phyloP scores from a whole-genome alignment of 2,888 invertebrate genomes.

The Caenorhabditis sp. region DNA sequence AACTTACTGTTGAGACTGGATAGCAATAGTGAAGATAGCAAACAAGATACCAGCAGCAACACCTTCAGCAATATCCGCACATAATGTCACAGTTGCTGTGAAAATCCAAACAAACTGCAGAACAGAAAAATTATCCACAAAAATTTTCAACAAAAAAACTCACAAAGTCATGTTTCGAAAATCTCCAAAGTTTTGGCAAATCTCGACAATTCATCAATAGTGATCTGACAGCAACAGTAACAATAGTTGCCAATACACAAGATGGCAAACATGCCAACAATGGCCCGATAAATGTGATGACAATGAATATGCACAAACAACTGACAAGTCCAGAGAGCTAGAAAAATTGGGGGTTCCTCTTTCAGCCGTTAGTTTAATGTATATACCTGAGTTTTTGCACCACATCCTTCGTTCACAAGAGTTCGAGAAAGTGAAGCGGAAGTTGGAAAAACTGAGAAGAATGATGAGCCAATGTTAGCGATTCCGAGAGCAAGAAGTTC shows the following conservation, averaged over 20 bases:
- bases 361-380: too few relatives aligned
- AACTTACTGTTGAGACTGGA: constrained; percentile 35
- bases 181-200: constrained; percentile 79
- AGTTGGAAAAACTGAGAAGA: constrained; percentile 70
- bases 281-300: constrained; percentile 86
- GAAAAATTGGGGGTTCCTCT: constrained; percentile 6
- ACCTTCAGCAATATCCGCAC: constrained; percentile 83
- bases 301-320: constrained; percentile 79
- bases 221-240: constrained; percentile 72
- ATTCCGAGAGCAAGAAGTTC: constrained; percentile 68
- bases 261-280: constrained; percentile 85
- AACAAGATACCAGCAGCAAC: constrained; percentile 81
- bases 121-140: not conserved
- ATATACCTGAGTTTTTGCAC: constrained; percentile 47
- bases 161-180: constrained; percentile 82
- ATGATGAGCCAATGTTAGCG: constrained; percentile 78
- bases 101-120: constrained; percentile 79
- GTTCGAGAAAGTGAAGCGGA: constrained; percentile 54
- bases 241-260: constrained; percentile 72
- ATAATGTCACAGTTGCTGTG: constrained; percentile 80
- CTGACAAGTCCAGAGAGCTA: constrained; percentile 82
- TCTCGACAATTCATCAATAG: constrained; percentile 78
- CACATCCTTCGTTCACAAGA: constrained; percentile 53
- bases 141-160: constrained; percentile 24
- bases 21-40: constrained; percentile 79